These are phyloP conservation scores for Callimico goeldii DNA, from an alignment of 2,797 vertebrate species.

Conservation along the genomic window DNA sequence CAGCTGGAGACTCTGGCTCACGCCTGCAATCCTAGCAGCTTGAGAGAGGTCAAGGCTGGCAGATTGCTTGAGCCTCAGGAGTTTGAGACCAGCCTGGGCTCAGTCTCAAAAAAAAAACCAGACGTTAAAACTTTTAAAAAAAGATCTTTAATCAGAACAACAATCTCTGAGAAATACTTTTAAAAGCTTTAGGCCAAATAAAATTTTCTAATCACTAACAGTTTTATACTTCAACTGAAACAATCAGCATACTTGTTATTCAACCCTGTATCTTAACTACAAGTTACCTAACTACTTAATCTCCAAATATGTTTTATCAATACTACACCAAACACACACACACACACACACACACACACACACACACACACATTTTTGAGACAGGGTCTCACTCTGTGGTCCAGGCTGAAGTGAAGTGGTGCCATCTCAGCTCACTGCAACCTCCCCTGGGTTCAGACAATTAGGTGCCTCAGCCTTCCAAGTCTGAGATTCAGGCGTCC, in stretches of 20 bases:
- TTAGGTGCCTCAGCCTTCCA: background rate
- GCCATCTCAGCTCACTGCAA: background rate
- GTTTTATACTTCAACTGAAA: background rate
- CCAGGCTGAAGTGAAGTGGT: background rate
- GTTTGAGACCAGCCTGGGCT: too few species aligned
- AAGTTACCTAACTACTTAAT: background rate
- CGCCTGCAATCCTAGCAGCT: too few species aligned
- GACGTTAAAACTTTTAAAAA: background rate
- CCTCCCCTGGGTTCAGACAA: background rate
- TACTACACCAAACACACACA: background rate
- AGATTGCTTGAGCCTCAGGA: too few species aligned
- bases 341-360: too few species aligned
- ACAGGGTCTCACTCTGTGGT: background rate
- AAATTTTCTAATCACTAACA: background rate
- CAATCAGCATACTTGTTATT: background rate
- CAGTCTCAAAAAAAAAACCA: background rate
- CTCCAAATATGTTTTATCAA: conserved; percentile 9
- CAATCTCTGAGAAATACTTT: background rate
- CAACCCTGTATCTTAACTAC: background rate
- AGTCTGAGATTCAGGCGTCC: background rate
- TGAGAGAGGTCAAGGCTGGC: too few species aligned
- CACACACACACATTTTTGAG: background rate
- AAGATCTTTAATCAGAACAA: background rate
- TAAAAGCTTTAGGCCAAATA: background rate
- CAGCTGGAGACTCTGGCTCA: too few species aligned